phyloP scores from a whole-genome alignment of 2,888 invertebrate species.

The Lamellibrachia satsuma region DNA sequence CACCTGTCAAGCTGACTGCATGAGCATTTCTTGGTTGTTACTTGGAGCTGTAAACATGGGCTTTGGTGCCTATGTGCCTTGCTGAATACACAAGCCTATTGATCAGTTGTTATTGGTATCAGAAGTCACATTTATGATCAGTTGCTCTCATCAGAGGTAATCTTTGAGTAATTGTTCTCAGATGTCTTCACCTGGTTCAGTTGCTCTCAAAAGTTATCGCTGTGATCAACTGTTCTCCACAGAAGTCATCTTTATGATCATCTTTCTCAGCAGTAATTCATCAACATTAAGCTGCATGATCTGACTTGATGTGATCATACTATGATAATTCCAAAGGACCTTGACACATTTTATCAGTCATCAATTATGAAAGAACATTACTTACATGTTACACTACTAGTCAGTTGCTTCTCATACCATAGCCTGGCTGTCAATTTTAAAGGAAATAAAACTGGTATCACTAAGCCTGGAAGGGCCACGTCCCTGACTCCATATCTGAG shows the following conservation, averaged over 20 bases:
- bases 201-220: neutral
- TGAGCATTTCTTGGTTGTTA: neutral
- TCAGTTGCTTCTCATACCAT: too few relatives aligned
- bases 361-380: too few relatives aligned
- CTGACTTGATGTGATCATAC: too few relatives aligned
- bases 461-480: too few relatives aligned
- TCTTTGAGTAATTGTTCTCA: neutral
- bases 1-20: neutral
- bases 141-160: neutral
- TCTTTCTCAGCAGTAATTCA: neutral
- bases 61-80: neutral
- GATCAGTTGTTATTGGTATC: neutral
- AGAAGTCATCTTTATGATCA: neutral
- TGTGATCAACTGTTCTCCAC: neutral
- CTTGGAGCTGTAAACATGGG: neutral
- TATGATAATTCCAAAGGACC: too few relatives aligned
- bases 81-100: neutral
- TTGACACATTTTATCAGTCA: too few relatives aligned
- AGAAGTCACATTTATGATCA: neutral
- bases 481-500: too few relatives aligned
- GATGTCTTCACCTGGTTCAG: neutral
- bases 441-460: too few relatives aligned
- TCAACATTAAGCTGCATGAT: too few relatives aligned
- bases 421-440: too few relatives aligned
- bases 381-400: too few relatives aligned